Base-by-base conservation (phyloP, 2,888 invertebrate genomes). In the Caenorhabditis parvicauda region DNA sequence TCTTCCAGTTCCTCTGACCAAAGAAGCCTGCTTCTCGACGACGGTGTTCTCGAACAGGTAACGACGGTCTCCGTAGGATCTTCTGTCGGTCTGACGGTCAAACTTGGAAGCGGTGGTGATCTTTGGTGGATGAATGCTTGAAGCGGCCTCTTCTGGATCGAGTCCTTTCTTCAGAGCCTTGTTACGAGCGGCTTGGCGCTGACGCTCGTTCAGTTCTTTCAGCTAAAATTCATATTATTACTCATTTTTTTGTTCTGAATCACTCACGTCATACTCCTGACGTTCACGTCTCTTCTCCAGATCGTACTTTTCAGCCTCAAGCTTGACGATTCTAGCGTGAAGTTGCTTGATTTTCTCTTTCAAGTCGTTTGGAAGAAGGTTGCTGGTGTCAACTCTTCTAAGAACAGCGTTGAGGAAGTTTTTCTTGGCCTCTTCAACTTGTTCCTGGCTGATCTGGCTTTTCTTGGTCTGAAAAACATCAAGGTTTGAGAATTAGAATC, bases 91-190 rank as follows among this genome's bases (percentile, higher is more conserved):
- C 85, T 93, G 91, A 85, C 94, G 88, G 87, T 95, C 95, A 86
- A 93, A 95, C 88, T 95, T 95, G 86, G 93, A 94, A 84, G 94
- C 92, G 83, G 93, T 92, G 50, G 65, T 65, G 61, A 70, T 59
- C 59, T 73, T 73, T 47, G 73, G 73, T 44, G 76, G 76, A 51
- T 76, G 74, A 41, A 65, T 93, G 91, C 75, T 72, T 54, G 71
- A 68, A 42, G 73, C 74, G 47, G 74, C 78, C 58, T 79, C 77
- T 42, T 66, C 72, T 35, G 80, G 71, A 59, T 81, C 81, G 45
- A 81, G 72, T 59, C 81, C 81, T 67, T 75, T 77, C 64, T 75
- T 72, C 50, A 81, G 65, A 37, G 81, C 81, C 65, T 78, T 81
- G 61, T 81, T 76, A 32, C 81, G 74, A 47, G 78, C 76, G 28